These are phyloP conservation scores for Elephas maximus DNA, from an alignment of 2,113 vertebrate genomes.

Conservation along the genomic window DNA sequence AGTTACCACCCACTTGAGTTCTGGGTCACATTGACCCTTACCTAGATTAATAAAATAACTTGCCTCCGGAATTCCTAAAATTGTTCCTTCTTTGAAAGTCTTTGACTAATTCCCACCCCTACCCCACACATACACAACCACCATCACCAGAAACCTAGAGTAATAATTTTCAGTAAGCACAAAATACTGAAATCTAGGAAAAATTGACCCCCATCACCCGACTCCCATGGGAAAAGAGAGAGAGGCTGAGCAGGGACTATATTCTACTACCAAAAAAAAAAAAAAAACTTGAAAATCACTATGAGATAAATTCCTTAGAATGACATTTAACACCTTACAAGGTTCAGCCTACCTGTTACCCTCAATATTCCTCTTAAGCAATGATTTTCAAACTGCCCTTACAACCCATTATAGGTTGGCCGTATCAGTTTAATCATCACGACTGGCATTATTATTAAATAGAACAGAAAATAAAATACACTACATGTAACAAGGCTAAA, in stretches of 20 bases:
- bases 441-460: neutral
- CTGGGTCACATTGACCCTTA: neutral
- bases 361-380: neutral
- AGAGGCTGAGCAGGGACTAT: neutral
- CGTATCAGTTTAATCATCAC: neutral
- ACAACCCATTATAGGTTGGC: neutral
- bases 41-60: neutral
- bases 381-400: constrained; percentile 27
- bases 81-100: neutral
- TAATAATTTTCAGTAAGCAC: neutral
- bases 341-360: neutral
- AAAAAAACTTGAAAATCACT: neutral
- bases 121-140: neutral
- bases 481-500: neutral
- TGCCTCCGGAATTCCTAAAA: constrained; percentile 16
- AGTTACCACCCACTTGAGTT: neutral
- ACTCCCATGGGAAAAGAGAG: neutral
- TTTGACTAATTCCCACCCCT: neutral
- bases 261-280: neutral
- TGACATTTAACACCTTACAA: neutral
- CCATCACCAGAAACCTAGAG: neutral
- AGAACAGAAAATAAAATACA: constrained; percentile 2
- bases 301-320: neutral
- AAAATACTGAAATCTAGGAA: constrained; percentile 19
- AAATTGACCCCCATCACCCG: neutral